phyloP scores from a whole-genome alignment of 2,797 vertebrate species.

The Balearica regulorum region DNA sequence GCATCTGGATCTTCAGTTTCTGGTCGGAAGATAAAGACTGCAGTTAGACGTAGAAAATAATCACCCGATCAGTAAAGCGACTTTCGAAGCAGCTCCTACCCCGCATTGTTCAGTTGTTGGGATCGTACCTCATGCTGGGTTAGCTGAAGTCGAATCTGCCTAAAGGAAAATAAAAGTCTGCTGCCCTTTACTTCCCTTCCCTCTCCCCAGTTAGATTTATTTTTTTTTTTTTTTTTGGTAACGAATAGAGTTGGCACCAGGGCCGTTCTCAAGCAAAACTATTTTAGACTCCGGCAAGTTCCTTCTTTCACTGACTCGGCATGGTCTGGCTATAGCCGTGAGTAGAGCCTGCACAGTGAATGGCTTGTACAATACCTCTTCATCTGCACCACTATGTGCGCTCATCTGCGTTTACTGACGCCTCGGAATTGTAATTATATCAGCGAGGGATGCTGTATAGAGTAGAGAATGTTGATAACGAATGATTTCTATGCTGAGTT shows the following conservation, averaged over 20 bases:
- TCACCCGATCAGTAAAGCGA: constrained; percentile 58
- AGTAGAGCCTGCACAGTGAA: constrained; percentile 75
- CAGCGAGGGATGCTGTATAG: constrained; percentile 77
- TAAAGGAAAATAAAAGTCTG: constrained; percentile 70
- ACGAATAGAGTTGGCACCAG: constrained; percentile 69
- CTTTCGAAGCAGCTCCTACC: constrained; percentile 67
- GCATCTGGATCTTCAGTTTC: constrained; percentile 78
- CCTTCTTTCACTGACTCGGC: constrained; percentile 80
- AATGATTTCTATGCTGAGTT: constrained; percentile 76
- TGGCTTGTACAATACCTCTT: constrained; percentile 80
- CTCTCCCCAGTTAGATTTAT: neutral
- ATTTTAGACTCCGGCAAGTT: constrained; percentile 84
- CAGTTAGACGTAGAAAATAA: constrained; percentile 94
- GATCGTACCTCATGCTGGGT: constrained; percentile 73
- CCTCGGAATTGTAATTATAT: constrained; percentile 73
- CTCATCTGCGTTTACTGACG: constrained; percentile 70
- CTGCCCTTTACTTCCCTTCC: constrained; percentile 10
- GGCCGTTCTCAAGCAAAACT: constrained; percentile 72
- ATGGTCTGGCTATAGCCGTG: constrained; percentile 82
- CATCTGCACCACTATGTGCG: constrained; percentile 72
- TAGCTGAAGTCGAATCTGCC: constrained; percentile 74
- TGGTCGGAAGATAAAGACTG: constrained; percentile 95
- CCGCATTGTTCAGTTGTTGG: constrained; percentile 70
- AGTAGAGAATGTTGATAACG: constrained; percentile 78
- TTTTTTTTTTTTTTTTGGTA: constrained; percentile 29